phyloP scores from a whole-genome alignment of 2,113 vertebrate species.

The Amia ocellicauda region DNA sequence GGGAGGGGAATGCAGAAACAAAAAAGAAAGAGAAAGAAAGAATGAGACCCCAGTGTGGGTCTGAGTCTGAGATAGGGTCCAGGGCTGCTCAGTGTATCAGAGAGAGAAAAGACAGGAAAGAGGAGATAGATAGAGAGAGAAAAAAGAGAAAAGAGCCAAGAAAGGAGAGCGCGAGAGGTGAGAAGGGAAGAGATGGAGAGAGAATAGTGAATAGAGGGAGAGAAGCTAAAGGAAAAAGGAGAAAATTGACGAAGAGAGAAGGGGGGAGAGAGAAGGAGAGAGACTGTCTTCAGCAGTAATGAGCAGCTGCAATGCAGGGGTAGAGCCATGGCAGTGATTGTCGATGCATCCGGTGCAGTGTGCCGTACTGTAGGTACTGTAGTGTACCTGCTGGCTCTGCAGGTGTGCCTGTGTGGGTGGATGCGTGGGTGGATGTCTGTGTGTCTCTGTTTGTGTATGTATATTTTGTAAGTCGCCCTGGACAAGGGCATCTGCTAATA shows the following conservation, averaged over 20 bases:
- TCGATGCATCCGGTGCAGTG: neutral
- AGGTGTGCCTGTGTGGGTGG: conserved; percentile 8
- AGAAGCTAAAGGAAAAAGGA: neutral
- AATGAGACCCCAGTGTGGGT: too few relatives aligned
- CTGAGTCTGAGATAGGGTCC: too few relatives aligned
- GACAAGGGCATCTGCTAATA: too few relatives aligned
- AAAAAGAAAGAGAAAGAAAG: too few relatives aligned
- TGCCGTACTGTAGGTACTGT: neutral
- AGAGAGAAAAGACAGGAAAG: neutral
- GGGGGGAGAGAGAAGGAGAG: neutral
- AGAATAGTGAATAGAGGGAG: neutral
- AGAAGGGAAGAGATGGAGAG: neutral
- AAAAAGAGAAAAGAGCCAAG: neutral
- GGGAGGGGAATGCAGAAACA: too few relatives aligned
- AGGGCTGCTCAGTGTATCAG: too few relatives aligned
- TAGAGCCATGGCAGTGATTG: conserved; percentile 15
- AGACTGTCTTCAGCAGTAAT: conserved; percentile 13
- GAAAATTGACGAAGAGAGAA: neutral
- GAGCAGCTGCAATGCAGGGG: conserved; percentile 49
- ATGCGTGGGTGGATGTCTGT: neutral
- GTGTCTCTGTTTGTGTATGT: neutral
- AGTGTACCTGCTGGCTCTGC: neutral
- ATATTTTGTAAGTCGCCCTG: too few relatives aligned
- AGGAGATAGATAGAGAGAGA: neutral
- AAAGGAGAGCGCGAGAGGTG: neutral